Base-by-base conservation (phyloP, 2,797 vertebrate genomes). In the Vireo griseus region DNA sequence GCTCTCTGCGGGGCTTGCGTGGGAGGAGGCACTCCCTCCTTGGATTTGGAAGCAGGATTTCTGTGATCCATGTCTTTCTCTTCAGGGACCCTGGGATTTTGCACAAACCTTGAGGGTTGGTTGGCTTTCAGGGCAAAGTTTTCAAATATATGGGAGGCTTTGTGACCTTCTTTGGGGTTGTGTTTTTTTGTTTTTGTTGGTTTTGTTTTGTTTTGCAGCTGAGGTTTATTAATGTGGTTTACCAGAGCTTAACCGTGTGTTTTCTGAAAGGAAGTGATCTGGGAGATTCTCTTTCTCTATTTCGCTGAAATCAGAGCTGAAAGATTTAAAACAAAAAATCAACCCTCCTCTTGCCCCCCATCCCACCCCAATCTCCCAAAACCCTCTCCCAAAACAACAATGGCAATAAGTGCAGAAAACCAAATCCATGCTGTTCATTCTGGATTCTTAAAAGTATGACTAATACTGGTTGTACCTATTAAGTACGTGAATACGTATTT, bases 1-100 rank as follows among this genome's bases (percentile, higher is more conserved):
- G 11, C 29, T 51, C 45, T 4, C 35, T 22, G 48, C 9, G 0
- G 6, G 48, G 63, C 51, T 54, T 16, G 24, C 0, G 21, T 5
- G 6, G 73, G 57, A 81, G 54, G 57, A 51, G 45, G 42, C n/a
- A 4, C n/a, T 58, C 24, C 47, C 48, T 54, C n/a, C 65, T 40
- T 2, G 0, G 3, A 0, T 47, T 54, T 16, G 31, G 33, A 47
- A 69, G 39, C 6, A 10, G 40, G 9, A 11, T 54, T 50, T 28
- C 0, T 17, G n/a, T 1, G 1, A 16, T 28, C 75, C 33, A 0
- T 5, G 10, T 17, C n/a, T 40, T 84, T 61, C 17, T 55, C 26
- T 52, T 82, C 14, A 18, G 58, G 22, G 58, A 13, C 21, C 9
- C 10, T 0, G 0, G 45, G 45, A 19, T 69, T 89, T 57, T 68